Evolutionary conservation across 2,113 vertebrate genomes (phyloP), one percentile per base, ranked within the genome.

Genomic region (Platichthys stellatus): DNA sequence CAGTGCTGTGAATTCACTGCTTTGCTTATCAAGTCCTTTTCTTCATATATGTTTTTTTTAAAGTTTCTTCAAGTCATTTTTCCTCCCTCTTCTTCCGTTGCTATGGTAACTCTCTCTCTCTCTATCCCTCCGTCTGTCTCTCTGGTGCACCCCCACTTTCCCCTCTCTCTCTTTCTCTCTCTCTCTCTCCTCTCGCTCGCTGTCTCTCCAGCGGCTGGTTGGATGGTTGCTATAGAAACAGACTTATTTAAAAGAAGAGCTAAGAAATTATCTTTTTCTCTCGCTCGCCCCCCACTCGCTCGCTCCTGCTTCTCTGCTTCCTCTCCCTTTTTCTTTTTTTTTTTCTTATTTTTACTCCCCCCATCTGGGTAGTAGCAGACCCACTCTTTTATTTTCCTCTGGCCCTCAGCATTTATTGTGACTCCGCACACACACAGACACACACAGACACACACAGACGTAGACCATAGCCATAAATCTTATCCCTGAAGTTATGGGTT

Each of bases 171-270:
- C 28, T 28, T 1, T 31, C 31, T 5, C 80, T 71, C 65, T 21
- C 58, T 53, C 80, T 47, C 83, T 56, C 72, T 53, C 67, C 17
- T 7, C 47, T 20, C 47, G 5, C 47, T 17, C 47, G 2, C 47
- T 51, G 45, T 76, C 87, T 86, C 86, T 88, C 82, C 70, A 81
- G 82, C 47, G 81, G 87, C 89, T 90, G 89, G 92, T 88, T 88
- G 86, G 86, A 89, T 69, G 83, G 91, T 93, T 94, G 93, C 93
- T 94, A 94, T 93, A 88, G 92, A 93, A 94, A 94, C 93, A 93
- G 90, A 91, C 88, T 92, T 90, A 92, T 92, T 93, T 93, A 91
- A 92, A 91, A 92, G 89, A 93, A 91, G 87, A 92, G 85, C 90
- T 73, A 89, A 91, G 89, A 93, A 93, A 94, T 92, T 89, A 92